Conservation (phyloP, 2,113 vertebrate genomes). For the Dasypus novemcinctus region DNA sequence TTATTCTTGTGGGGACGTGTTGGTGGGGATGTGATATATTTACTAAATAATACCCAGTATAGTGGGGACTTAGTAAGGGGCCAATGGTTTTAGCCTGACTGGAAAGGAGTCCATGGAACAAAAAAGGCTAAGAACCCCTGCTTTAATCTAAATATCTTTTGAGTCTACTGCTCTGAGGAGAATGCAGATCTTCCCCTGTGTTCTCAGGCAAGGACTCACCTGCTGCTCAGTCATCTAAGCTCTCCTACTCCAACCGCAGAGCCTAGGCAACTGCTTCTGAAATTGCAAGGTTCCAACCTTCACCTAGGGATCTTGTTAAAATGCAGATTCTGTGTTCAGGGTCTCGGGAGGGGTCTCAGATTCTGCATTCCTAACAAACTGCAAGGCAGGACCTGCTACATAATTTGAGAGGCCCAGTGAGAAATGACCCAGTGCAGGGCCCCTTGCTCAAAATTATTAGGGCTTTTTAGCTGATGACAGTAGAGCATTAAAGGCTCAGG, state of each 20-base stretch:
- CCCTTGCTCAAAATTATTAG: not conserved
- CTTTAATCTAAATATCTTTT: not conserved
- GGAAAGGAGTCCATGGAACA: no score
- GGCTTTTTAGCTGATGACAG: not conserved
- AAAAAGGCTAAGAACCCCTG: no score
- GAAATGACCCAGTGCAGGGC: fast-evolving
- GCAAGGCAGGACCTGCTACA: not conserved
- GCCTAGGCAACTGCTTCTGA: not conserved
- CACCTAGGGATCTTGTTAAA: not conserved
- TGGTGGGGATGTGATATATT: no score
- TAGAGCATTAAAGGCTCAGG: not conserved
- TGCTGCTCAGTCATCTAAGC: no score
- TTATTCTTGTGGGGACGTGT: no score
- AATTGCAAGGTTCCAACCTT: not conserved
- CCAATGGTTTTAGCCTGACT: no score
- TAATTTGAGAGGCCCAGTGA: no score
- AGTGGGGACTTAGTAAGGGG: no score
- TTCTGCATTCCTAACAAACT: not conserved
- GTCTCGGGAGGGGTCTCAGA: not conserved
- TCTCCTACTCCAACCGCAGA: no score
- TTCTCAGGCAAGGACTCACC: not conserved
- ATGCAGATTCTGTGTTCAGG: not conserved
- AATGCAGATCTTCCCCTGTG: not conserved
- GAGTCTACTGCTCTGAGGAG: not conserved
- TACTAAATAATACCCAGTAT: no score